A percentile compares a stretch with the other conserved stretches of the same genome.
Evolutionary conservation across 2,113 vertebrate species (phyloP).

Genomic region (Copsychus sechellarum): DNA sequence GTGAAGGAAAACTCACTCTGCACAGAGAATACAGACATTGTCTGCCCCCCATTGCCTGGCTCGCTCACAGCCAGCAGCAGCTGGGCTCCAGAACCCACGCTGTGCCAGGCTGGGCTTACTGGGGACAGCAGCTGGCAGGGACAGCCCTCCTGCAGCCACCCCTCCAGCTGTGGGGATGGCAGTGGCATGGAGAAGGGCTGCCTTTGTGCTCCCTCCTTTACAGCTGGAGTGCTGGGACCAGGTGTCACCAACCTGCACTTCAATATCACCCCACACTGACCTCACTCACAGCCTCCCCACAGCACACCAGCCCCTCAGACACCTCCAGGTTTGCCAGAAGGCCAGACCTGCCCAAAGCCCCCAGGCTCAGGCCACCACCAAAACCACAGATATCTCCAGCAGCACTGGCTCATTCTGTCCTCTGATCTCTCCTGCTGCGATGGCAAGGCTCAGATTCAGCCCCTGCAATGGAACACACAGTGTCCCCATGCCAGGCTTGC

Average conservation of each 20-base stretch:
- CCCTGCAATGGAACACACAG: background rate
- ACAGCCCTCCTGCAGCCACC: background rate
- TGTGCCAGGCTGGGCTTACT: constrained; percentile 3
- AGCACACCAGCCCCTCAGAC: background rate
- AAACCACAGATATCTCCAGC: background rate
- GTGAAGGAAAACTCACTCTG: background rate
- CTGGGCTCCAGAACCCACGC: background rate
- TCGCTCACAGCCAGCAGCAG: background rate
- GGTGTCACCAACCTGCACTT: background rate
- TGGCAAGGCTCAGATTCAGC: rapidly evolving
- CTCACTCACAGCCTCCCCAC: background rate
- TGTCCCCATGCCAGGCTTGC: background rate
- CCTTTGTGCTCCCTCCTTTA: background rate
- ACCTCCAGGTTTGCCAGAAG: background rate
- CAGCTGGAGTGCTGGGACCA: background rate
- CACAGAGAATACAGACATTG: background rate
- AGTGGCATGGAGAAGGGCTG: background rate
- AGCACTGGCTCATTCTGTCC: background rate
- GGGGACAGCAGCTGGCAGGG: background rate
- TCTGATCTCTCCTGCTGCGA: background rate
- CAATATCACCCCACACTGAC: background rate
- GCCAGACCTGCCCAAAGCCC: background rate
- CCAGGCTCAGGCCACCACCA: background rate
- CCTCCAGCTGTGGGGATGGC: background rate
- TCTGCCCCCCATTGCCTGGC: background rate